These are phyloP conservation scores for Hypocryptadius cinnamomeus DNA, from an alignment of 2,113 vertebrate genomes.

Conservation along the genomic window DNA sequence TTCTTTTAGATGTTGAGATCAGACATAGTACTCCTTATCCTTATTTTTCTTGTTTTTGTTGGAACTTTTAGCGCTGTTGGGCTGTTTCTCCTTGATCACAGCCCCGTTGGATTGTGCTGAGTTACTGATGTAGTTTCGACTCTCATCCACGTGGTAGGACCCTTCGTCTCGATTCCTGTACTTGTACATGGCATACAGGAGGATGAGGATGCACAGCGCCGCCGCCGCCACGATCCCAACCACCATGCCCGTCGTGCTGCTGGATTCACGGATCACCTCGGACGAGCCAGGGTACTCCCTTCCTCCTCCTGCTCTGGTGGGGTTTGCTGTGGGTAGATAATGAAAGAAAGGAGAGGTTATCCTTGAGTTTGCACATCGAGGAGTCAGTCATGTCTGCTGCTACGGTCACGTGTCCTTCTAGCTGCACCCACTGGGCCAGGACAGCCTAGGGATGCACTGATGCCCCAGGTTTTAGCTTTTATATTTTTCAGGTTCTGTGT, in stretches of 20 bases:
- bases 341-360: conserved; percentile 53
- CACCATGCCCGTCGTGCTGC: conserved; percentile 98
- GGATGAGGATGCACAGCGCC: conserved; percentile 95
- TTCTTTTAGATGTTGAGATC: conserved; percentile 78
- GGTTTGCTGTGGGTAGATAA: conserved; percentile 81
- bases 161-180: conserved; percentile 98
- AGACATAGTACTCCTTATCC: conserved; percentile 99
- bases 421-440: not conserved
- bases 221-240: conserved; percentile 95
- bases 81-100: conserved; percentile 93
- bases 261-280: conserved; percentile 92
- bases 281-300: conserved; percentile 82
- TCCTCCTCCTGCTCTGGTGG: conserved; percentile 82
- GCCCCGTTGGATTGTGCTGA: conserved; percentile 97
- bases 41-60: conserved; percentile 99
- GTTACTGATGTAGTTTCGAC: conserved; percentile 99
- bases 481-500: not conserved
- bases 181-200: conserved; percentile 99
- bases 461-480: not conserved
- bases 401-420: not conserved
- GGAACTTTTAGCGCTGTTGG: conserved; percentile 87
- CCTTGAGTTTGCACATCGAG: not conserved
- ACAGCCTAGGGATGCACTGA: not conserved
- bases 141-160: conserved; percentile 97
- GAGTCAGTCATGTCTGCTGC: not conserved